Base-by-base conservation (phyloP, 2,888 invertebrate species). In the Venusia cambrica region DNA sequence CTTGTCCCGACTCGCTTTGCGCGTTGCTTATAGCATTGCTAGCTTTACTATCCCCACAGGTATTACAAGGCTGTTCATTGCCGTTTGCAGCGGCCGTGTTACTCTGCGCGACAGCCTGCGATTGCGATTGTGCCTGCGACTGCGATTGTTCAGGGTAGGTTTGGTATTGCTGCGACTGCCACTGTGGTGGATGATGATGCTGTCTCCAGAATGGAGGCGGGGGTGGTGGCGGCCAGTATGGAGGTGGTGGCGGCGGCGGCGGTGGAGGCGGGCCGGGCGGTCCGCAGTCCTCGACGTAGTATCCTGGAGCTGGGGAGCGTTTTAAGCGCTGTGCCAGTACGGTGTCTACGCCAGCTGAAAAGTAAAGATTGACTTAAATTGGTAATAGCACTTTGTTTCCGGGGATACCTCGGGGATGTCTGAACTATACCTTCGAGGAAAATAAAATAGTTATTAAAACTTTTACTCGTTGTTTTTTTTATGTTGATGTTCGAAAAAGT, bases 241-340 rank as follows among this genome's bases (percentile, higher is more conserved):
- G 57, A 1, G 57, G 61, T 0, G 60, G 61, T 1, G 59, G 59
- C 8, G 57, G 57, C 1, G 57, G 61, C 0, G 60, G 61, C 1
- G 59, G 59, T 7, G 57, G 54, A 1, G 57, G 57, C n/a, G 58
- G 58, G 2, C 30, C 27, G 17, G 54, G 51, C 4, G 38, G 48
- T 9, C 51, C 63, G 3, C 66, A 65, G 10, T 54, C 57, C n/a
- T n/a, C n/a, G 5, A 59, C 54, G 16, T 46, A 25, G 22, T 63
- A 62, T 22, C 69, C 42, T 2, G 75, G 70, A 0, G 78, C 42
- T 2, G 75, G 70, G 0, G 78, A 70, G 0, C 84, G 73, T 40
- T 61, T 77, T 21, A 74, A 6, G 2, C 83, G 58, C 3, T 67
- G 58, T 1, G 63, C 18, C 2, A 65, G 15, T 4, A 17, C 18